Evolutionary conservation across 2,113 vertebrate species (phyloP).

Genomic region (Campylorhamphus procurvoides): DNA sequence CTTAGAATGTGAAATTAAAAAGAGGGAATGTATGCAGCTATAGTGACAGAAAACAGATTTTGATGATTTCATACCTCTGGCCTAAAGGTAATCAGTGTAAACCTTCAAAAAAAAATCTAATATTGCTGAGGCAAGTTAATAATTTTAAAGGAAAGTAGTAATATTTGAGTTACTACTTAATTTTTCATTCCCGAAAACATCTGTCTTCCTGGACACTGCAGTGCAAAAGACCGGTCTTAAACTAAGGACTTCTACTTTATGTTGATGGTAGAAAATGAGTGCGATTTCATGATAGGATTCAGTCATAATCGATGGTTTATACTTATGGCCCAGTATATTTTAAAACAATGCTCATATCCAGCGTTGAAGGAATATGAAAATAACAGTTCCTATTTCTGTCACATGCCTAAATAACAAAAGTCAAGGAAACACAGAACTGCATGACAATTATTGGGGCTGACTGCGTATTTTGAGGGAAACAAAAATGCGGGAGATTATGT

Average conservation of each 20-base stretch:
- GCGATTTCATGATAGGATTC: background rate
- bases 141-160: background rate
- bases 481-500: background rate
- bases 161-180: background rate
- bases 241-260: background rate
- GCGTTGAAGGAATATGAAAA: background rate
- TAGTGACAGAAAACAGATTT: background rate
- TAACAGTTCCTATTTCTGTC: background rate
- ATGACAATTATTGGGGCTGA: rapidly evolving
- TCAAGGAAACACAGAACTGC: background rate
- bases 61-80: background rate
- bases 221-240: background rate
- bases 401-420: background rate
- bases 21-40: background rate
- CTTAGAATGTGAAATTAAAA: slow-evolving; percentile 45
- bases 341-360: background rate
- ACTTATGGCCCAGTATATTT: background rate
- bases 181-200: background rate
- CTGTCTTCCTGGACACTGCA: background rate
- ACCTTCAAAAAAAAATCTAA: background rate
- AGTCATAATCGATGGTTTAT: background rate
- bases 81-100: background rate
- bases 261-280: background rate
- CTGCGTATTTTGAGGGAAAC: background rate
- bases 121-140: background rate